Evolutionary conservation across 2,888 invertebrate genomes (phyloP), one percentile per base, ranked within the genome.

Genomic region (Anagyrus pseudococci): DNA sequence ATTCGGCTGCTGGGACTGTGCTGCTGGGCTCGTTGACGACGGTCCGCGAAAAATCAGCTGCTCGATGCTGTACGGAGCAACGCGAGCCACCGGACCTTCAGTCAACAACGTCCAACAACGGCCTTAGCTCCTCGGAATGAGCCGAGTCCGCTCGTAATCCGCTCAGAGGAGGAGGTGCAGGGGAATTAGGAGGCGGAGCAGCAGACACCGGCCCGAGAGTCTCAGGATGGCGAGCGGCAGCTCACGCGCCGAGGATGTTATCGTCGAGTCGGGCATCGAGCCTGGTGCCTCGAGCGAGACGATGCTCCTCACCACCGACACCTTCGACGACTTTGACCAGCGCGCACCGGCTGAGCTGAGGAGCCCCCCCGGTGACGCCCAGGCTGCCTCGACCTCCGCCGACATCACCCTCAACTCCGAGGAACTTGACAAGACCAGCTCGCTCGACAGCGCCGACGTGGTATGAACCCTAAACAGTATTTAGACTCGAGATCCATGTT

Each of bases 271-370:
- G 33, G 79, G 76, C 4, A 77, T 80, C 50, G 86, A 86, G 72
- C 87, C 88, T 19, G 88, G 87, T 23, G 86, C 86, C 54, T 84
- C 85, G 47, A 75, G 81, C 22, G 91, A 90, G 76, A 88, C 88
- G 72, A 87, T 90, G 78, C 82, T 92, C 43, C 86, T 91, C 55
- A 87, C 90, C 1, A 88, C 89, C 7, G 89, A 89, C 77, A 87
- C 87, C 20, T 88, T 88, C 71, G 89, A 90, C 69, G 89, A 90
- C 70, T 87, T 89, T 71, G 88, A 87, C 46, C 83, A 84, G 58
- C 87, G 7, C 29, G 47, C 44, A 10, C 22, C 8, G 23, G 46
- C 4, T 2, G 33, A 2, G 13, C 15, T 15, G 33, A 87, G 67
- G 82, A 82, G 55, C 82, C 82, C 33, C 29, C 83, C 81, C n/a